Evolutionary conservation across 2,113 vertebrate species (phyloP), one percentile per base, ranked within the genome.

Genomic region (Xiphophorus hellerii): DNA sequence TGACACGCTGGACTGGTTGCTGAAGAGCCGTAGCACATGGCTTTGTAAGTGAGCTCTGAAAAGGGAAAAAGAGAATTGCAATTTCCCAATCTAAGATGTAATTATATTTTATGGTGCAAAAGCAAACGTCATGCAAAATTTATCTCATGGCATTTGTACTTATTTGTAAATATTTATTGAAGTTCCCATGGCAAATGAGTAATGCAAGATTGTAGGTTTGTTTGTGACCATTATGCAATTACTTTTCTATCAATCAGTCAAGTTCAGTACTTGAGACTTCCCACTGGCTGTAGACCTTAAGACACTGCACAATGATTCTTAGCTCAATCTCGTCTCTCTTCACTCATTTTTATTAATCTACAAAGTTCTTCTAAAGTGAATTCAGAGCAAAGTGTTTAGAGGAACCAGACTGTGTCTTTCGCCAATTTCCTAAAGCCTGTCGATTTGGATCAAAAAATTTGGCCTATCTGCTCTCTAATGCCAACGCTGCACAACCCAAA

Each of bases 51-150:
- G 66, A 80, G 81, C 64, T 71, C 69, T 44, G 31, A 39, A 62
- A 75, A 83, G 76, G 77, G 72, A 28, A 65, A 22, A 5, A 13
- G 69, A 81, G 74, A 12, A 66, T 73, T 78, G 66, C 76, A 66
- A 82, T 80, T 84, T 79, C 65, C 42, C 69, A 87, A 84, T 88
- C 83, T 77, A 77, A 84, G 80, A 85, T 81, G 77, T 81, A 87
- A 91, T 91, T 92, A 85, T 78, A 78, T 86, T 87, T 91, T 83
- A 88, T 89, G 85, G 76, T 64, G 82, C 76, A 83, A 86, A 91
- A 88, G 80, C 79, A 87, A 89, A 91, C 76, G 33, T 60, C 60
- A 76, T 66, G 61, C 0, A 3, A 61, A 77, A 81, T 90, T 88
- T 88, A 90, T 76, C 64, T 83, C 76, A 64, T 74, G 74, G 69